Percentiles rank a stretch among this genome's conserved stretches.
phyloP scores from a whole-genome alignment of 2,888 invertebrate species.

The Bombyx huttoni region DNA sequence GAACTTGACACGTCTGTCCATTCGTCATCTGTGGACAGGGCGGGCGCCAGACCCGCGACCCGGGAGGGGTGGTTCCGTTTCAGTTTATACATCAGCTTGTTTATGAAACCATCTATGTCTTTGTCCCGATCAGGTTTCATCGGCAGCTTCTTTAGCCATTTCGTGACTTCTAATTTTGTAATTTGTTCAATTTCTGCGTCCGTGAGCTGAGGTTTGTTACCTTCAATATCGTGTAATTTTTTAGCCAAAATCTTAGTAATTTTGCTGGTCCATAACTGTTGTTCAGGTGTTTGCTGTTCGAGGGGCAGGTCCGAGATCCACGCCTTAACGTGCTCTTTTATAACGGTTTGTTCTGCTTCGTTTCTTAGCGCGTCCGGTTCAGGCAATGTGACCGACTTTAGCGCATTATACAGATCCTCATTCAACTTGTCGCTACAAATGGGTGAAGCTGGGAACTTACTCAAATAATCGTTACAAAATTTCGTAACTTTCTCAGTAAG shows the following conservation, averaged over 20 bases:
- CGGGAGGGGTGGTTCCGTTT: constrained; percentile 19
- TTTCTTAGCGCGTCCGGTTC: constrained; percentile 23
- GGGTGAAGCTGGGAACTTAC: constrained; percentile 20
- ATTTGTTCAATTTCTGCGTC: constrained; percentile 9
- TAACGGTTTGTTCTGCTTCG: constrained; percentile 28
- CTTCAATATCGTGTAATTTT: constrained; percentile 29
- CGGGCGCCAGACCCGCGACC: constrained; percentile 12
- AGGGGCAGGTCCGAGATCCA: constrained; percentile 30
- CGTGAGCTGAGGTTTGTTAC: constrained; percentile 12
- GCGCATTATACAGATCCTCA: constrained; percentile 23
- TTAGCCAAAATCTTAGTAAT: constrained; percentile 24
- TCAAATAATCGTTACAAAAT: constrained; percentile 34
- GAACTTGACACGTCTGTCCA: not conserved
- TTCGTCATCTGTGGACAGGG: constrained; percentile 5
- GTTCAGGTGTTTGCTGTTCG: constrained; percentile 11
- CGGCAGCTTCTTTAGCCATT: constrained; percentile 27
- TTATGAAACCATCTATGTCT: constrained; percentile 9
- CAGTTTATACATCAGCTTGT: constrained; percentile 20
- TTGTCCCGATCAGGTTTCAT: constrained; percentile 12
- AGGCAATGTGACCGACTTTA: constrained; percentile 29
- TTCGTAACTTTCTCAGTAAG: constrained; percentile 25
- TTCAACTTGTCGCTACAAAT: constrained; percentile 22
- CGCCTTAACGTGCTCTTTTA: constrained; percentile 28
- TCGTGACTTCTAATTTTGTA: constrained; percentile 23
- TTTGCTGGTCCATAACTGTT: constrained; percentile 22